A percentile compares a stretch with the other conserved stretches of the same genome.
phyloP scores from a whole-genome alignment of 2,113 vertebrate species.

The Redunca redunca region DNA sequence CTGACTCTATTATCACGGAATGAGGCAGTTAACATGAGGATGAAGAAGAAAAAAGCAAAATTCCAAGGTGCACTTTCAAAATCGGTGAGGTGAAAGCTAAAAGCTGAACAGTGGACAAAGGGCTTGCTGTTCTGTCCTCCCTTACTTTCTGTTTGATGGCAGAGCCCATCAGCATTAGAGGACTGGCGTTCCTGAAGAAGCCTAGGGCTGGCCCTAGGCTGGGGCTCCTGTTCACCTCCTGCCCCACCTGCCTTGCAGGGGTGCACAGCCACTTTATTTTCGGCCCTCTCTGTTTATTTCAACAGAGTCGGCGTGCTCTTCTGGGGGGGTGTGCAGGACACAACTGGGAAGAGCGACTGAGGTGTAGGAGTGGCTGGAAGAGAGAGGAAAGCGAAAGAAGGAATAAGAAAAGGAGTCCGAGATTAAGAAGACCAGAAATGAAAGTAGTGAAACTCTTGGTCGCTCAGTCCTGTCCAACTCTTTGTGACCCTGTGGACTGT shows the following conservation, averaged over 20 bases:
- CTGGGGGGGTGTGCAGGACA: neutral
- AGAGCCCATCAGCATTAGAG: neutral
- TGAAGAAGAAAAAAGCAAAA: constrained; percentile 33
- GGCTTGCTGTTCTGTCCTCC: neutral
- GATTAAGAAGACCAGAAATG: neutral
- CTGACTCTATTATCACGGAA: constrained; percentile 58
- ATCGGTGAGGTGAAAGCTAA: neutral
- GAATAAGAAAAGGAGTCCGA: neutral
- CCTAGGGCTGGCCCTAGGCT: neutral
- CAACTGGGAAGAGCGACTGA: neutral
- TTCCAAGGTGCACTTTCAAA: constrained; percentile 38
- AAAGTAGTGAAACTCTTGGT: neutral
- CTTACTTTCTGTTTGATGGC: neutral
- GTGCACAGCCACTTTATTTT: neutral
- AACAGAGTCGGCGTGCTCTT: neutral
- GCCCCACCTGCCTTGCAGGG: neutral
- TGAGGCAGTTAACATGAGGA: constrained; percentile 1
- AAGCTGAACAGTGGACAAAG: neutral
- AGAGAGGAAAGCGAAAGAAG: neutral
- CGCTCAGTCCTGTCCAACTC: neutral
- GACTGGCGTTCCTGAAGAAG: neutral
- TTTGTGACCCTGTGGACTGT: neutral
- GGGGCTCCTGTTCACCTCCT: neutral
- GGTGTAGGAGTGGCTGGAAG: neutral
- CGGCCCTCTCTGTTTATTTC: neutral